phyloP scores from a whole-genome alignment of 2,113 vertebrate species.

The Brevimyrus niger region DNA sequence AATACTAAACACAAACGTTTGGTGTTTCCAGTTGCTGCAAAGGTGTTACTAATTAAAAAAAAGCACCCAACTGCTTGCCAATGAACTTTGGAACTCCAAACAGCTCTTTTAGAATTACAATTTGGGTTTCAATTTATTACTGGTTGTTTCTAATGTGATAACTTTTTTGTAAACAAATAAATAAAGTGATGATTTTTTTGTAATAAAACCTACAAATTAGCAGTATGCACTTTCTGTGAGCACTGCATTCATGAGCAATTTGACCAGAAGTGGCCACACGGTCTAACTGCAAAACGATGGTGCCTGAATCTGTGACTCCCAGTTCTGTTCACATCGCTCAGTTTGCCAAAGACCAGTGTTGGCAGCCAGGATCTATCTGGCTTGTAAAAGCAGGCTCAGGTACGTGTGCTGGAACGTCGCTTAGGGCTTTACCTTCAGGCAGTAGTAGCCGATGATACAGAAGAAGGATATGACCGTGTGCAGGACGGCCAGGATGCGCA shows the following conservation, averaged over 20 bases:
- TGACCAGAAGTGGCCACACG: background rate
- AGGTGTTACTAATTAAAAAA: background rate
- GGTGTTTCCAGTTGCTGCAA: background rate
- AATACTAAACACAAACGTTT: background rate
- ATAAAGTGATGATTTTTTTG: background rate
- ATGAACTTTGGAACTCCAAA: too few relatives aligned
- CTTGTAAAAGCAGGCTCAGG: background rate
- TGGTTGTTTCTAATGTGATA: background rate
- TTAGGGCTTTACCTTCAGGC: constrained; percentile 70
- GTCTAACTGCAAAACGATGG: background rate
- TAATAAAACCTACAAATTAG: background rate
- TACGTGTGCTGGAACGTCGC: too few relatives aligned
- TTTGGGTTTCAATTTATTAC: background rate
- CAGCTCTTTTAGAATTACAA: too few relatives aligned
- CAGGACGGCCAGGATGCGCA: constrained; percentile 82
- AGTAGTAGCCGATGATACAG: constrained; percentile 97
- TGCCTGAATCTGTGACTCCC: background rate
- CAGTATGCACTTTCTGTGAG: background rate
- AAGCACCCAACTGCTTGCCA: too few relatives aligned
- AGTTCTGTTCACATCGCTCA: background rate
- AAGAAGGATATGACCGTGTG: constrained; percentile 96
- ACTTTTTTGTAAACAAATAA: background rate
- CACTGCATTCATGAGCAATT: background rate
- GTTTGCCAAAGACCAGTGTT: background rate
- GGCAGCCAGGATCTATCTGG: too few relatives aligned